Evolutionary conservation across 37 sponge, comb jelly and placozoan species (phyloP).

Genomic region (Theonella swinhoei): DNA sequence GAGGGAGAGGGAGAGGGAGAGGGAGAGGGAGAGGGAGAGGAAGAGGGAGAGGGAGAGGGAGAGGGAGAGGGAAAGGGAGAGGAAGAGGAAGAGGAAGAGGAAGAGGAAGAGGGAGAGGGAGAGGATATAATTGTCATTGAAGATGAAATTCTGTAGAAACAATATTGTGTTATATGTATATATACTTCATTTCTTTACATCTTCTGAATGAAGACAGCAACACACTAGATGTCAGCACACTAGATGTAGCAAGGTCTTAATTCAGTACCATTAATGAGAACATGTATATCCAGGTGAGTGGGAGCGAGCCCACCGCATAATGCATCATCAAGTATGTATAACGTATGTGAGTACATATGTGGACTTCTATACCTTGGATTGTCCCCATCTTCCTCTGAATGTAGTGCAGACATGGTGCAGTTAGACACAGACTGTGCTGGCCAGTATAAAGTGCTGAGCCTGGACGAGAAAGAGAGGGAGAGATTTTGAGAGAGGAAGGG

Average conservation of each 20-base stretch:
- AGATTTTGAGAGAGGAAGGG: not conserved
- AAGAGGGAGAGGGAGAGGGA: not conserved
- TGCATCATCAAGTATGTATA: too few species aligned
- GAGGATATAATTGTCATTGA: not conserved
- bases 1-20: not conserved
- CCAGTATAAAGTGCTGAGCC: slow-evolving; percentile 48
- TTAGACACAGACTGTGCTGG: slow-evolving; percentile 63
- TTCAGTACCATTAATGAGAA: too few species aligned
- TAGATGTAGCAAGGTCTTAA: too few species aligned
- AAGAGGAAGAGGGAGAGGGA: not conserved
- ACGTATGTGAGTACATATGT: not conserved
- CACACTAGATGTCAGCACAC: too few species aligned
- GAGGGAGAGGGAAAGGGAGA: slow-evolving; percentile 1
- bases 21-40: not conserved
- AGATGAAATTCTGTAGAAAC: not conserved
- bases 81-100: not conserved
- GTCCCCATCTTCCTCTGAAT: slow-evolving; percentile 31
- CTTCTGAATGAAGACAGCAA: too few species aligned
- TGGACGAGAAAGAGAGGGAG: not conserved
- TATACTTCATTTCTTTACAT: not conserved
- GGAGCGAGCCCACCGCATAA: too few species aligned
- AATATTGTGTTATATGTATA: not conserved
- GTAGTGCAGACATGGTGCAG: slow-evolving; percentile 45
- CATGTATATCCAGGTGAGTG: too few species aligned
- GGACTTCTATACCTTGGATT: slow-evolving; percentile 19